Evolutionary conservation across 1,140 invertebrate species (phyloP).

Genomic region (Calephelis virginiensis): DNA sequence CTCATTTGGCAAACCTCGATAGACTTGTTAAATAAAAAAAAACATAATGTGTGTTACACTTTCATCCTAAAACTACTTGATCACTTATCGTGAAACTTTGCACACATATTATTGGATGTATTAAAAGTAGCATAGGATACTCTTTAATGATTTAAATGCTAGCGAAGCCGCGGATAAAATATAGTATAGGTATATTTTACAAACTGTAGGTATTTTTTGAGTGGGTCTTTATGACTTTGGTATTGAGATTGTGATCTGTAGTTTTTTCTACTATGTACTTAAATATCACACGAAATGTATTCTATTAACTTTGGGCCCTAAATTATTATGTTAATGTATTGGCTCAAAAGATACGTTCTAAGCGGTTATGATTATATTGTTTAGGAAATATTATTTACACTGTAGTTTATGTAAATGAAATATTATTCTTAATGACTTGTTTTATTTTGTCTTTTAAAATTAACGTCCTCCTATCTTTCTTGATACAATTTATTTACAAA

Average conservation of each 20-base stretch:
- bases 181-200: no score
- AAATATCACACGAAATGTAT: conserved; percentile 19
- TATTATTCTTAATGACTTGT: conserved; percentile 54
- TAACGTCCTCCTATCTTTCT: no score
- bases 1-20: no score
- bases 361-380: conserved; percentile 46
- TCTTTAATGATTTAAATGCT: no score
- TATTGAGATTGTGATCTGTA: conserved; percentile 23
- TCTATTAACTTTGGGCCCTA: conserved; percentile 9
- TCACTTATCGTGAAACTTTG: no score
- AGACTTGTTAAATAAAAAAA: no score
- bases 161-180: no score
- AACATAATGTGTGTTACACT: no score
- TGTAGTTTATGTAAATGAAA: conserved; percentile 62
- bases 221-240: conserved; percentile 14
- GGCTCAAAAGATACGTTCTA: conserved; percentile 63
- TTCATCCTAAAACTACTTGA: no score
- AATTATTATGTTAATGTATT: conserved; percentile 38
- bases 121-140: no score
- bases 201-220: conserved; percentile 6
- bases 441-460: conserved; percentile 18
- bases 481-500: no score
- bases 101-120: no score
- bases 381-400: conserved; percentile 54
- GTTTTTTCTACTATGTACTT: conserved; percentile 23